Evolutionary conservation across 2,797 vertebrate species (phyloP), one percentile per base, ranked within the genome.

Genomic region (Syngnathus rostellatus): DNA sequence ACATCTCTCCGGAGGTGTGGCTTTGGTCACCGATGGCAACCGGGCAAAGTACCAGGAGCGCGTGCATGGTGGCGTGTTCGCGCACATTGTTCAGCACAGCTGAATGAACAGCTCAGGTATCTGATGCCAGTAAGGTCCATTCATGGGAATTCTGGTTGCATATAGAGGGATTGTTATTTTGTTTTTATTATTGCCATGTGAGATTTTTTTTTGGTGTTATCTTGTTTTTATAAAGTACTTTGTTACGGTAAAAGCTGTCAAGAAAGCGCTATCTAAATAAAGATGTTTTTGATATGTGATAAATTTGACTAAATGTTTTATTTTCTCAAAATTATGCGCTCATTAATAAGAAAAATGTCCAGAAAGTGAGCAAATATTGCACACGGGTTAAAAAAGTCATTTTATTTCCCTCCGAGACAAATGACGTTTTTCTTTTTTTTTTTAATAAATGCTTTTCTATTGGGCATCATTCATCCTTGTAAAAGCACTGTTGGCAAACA

Each of bases 81-180:
- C 23, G 16, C 25, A 53, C 63, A 59, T 68, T 64, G 63, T 51
- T 39, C 7, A 21, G 68, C 68, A 79, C 76, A 77, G 78, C 75
- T 85, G 77, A 87, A 83, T 81, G 84, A 81, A 67, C 81, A 81
- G 81, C 82, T 83, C 87, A 83, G 84, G 68, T 70, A 62, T 84
- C 71, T 84, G 83, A 72, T 65, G 53, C 60, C 65, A 77, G 64
- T 71, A 53, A 12, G 46, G 25, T 64, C 59, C 17, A 45, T 38
- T 40, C 37, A 64, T n/a, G 7, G 63, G 63, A 54, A 64, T 25
- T 65, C 59, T 2, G 67, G 62, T 74, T 65, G 66, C 63, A 59
- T 72, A 64, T 63, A 50, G 57, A 31, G 31, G 31, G 31, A 31
- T 31, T 31, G 31, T 31, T 31, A 31, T 31, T 31, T 31, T 31